phyloP scores from a whole-genome alignment of 2,113 vertebrate genomes.

The Saccopteryx bilineata region DNA sequence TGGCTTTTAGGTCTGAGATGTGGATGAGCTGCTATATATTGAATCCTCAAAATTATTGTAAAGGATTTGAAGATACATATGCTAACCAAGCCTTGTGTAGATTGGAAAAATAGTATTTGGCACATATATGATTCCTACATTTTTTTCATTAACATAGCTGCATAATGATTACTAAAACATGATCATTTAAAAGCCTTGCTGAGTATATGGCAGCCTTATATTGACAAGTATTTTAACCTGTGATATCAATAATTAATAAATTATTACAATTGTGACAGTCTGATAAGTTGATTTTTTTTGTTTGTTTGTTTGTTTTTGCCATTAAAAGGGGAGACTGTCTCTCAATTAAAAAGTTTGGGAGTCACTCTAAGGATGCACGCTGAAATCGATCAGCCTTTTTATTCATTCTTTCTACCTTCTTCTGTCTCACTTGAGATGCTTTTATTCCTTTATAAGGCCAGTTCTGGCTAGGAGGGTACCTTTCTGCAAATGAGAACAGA shows the following conservation, averaged over 20 bases:
- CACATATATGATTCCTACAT: neutral
- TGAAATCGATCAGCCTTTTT: neutral
- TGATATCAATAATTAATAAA: neutral
- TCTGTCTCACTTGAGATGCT: neutral
- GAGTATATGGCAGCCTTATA: neutral
- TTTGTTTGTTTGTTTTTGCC: neutral
- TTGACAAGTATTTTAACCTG: neutral
- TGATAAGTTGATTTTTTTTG: neutral
- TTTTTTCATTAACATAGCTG: neutral
- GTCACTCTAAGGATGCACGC: neutral
- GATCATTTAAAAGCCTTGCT: neutral
- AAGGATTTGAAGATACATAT: neutral
- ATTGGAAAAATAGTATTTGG: neutral
- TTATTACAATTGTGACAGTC: neutral
- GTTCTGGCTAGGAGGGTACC: neutral
- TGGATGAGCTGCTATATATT: neutral
- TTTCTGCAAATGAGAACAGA: neutral
- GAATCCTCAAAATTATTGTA: neutral
- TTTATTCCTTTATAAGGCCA: neutral
- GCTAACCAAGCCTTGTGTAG: neutral
- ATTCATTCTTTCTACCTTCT: neutral
- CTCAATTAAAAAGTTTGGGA: neutral
- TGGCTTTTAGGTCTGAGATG: neutral
- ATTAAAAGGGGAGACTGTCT: neutral
- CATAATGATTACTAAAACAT: neutral